Percentiles rank a stretch among this genome's conserved stretches.
These are phyloP conservation scores for Penaeus monodon DNA, from an alignment of 2,888 invertebrate genomes.

Conservation along the genomic window DNA sequence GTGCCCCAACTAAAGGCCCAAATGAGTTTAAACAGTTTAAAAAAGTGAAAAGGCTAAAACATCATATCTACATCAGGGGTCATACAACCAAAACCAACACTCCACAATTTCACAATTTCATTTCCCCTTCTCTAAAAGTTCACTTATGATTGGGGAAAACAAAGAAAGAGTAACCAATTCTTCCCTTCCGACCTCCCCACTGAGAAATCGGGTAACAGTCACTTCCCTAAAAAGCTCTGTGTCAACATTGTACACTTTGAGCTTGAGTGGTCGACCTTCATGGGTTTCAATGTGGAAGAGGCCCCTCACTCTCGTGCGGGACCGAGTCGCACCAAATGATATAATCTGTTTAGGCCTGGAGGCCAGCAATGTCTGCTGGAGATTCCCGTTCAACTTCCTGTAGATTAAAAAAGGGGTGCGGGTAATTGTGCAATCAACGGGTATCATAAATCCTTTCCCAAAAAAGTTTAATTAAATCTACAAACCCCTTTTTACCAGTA, in stretches of 20 bases:
- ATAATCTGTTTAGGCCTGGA: conserved; percentile 92
- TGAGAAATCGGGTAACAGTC: conserved; percentile 89
- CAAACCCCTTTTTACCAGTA: too few species aligned
- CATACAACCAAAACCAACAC: too few species aligned
- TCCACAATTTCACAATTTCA: too few species aligned
- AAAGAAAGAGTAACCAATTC: conserved; percentile 5
- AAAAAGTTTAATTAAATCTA: too few species aligned
- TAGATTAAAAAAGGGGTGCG: not conserved
- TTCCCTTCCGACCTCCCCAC: conserved; percentile 97
- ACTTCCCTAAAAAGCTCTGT: conserved; percentile 96
- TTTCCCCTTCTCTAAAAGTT: too few species aligned
- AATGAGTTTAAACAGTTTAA: too few species aligned
- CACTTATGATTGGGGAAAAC: too few species aligned
- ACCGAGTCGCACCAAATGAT: conserved; percentile 99
- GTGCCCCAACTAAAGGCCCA: too few species aligned
- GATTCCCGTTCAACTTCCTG: conserved; percentile 97
- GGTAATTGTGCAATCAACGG: too few species aligned
- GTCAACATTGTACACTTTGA: conserved; percentile 96
- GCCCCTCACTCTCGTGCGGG: conserved; percentile 96
- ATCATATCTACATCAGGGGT: too few species aligned
- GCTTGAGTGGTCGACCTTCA: conserved; percentile 91
- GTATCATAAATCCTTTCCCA: too few species aligned
- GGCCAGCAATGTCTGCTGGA: conserved; percentile 93
- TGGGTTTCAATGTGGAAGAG: conserved; percentile 96
- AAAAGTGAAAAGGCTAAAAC: too few species aligned